Conservation (phyloP, 2,797 vertebrate species). For the Lithobates sylvaticus region DNA sequence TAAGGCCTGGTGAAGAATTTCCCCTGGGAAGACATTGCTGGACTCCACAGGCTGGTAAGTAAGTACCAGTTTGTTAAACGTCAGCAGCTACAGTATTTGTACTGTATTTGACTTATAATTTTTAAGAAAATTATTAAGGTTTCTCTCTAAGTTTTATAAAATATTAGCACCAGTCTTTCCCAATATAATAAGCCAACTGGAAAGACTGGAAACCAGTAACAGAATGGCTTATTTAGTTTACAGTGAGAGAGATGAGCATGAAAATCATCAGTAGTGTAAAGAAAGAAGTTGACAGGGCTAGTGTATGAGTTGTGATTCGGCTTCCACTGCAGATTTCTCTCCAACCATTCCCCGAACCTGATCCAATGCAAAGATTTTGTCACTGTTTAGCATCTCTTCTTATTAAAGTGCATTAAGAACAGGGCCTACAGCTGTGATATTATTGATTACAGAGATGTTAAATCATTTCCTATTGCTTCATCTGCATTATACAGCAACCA, state of each 20-base stretch:
- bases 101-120: too few species aligned
- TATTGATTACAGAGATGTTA: constrained; percentile 61
- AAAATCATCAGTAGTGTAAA: neutral
- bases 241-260: neutral
- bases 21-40: too few species aligned
- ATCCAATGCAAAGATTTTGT: constrained; percentile 58
- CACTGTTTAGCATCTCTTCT: constrained; percentile 56
- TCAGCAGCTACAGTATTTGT: too few species aligned
- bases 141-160: neutral
- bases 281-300: neutral
- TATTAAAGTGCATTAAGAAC: constrained; percentile 63
- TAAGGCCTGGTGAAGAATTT: too few species aligned
- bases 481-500: constrained; percentile 60
- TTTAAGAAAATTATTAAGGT: too few species aligned
- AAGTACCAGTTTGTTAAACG: too few species aligned
- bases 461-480: constrained; percentile 63
- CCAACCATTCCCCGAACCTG: constrained; percentile 49
- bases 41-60: too few species aligned
- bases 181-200: neutral
- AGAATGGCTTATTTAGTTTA: neutral
- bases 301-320: constrained; percentile 15
- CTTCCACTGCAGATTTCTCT: constrained; percentile 45
- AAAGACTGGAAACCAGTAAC: neutral
- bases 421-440: constrained; percentile 58
- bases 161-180: neutral